Evolutionary conservation across 2,113 vertebrate genomes (phyloP).

Genomic region (Spea bombifrons): DNA sequence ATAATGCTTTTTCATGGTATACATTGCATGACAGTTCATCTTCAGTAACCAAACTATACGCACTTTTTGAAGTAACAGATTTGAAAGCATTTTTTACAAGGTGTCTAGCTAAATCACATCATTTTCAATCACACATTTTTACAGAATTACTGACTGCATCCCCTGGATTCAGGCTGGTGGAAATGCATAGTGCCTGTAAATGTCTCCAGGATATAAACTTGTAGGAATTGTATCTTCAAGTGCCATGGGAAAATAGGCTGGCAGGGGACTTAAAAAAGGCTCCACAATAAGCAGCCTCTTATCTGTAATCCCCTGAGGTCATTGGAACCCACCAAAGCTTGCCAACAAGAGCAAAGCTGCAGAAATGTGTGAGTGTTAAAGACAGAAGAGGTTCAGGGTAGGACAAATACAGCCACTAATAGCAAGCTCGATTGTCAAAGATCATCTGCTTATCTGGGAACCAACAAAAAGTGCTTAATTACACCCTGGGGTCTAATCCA

Average conservation of each 20-base stretch:
- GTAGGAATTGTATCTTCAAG: slow-evolving; percentile 32
- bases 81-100: too few relatives aligned
- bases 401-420: slow-evolving; percentile 7
- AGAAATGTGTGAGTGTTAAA: slow-evolving; percentile 1
- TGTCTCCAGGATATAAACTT: slow-evolving; percentile 25
- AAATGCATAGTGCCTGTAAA: not conserved
- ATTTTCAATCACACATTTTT: too few relatives aligned
- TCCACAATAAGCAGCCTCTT: slow-evolving; percentile 39
- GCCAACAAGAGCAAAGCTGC: slow-evolving; percentile 14
- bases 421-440: not conserved
- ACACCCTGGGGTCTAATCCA: too few relatives aligned
- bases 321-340: slow-evolving; percentile 32
- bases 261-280: slow-evolving; percentile 33
- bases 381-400: not conserved
- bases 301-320: slow-evolving; percentile 44
- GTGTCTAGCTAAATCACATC: too few relatives aligned
- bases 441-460: slow-evolving; percentile 1
- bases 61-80: too few relatives aligned
- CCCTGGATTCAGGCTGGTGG: not conserved
- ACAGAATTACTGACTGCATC: not conserved
- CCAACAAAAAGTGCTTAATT: not conserved
- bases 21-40: too few relatives aligned
- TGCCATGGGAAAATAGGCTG: slow-evolving; percentile 38
- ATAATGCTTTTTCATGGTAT: too few relatives aligned
- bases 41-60: too few relatives aligned